Percentiles rank a stretch among this genome's conserved stretches.
These are phyloP conservation scores for Heliothis peltigera DNA, from an alignment of 2,888 invertebrate species.

Conservation along the genomic window DNA sequence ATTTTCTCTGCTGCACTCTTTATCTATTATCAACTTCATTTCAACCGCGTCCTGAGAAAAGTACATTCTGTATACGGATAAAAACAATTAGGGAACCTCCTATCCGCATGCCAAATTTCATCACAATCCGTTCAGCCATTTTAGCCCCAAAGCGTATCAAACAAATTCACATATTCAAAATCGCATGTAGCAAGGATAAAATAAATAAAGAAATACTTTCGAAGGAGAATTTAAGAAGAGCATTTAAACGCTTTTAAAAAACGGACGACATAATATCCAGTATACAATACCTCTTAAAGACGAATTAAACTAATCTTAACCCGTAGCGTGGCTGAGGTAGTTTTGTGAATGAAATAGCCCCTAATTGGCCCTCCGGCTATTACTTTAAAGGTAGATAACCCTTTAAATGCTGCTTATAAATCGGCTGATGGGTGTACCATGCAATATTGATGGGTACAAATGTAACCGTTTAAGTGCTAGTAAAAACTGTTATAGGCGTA, in stretches of 20 bases:
- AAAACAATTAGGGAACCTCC: no score
- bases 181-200: no score
- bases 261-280: slow-evolving; percentile 2
- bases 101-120: no score
- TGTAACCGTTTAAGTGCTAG: slow-evolving; percentile 29
- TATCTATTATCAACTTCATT: background rate
- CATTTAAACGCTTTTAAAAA: background rate
- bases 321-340: slow-evolving; percentile 77
- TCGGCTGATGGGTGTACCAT: slow-evolving; percentile 48
- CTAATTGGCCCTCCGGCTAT: slow-evolving; percentile 81
- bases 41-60: no score
- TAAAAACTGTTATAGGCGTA: slow-evolving; percentile 25
- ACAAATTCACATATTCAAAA: no score
- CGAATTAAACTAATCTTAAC: slow-evolving; percentile 71
- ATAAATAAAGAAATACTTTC: no score
- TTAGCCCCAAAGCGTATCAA: no score
- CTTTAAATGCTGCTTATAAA: slow-evolving; percentile 55
- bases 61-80: background rate
- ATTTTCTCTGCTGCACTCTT: background rate
- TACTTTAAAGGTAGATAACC: slow-evolving; percentile 69
- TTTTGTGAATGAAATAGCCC: slow-evolving; percentile 85
- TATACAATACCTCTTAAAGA: slow-evolving; percentile 60
- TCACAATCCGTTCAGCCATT: no score
- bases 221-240: no score
- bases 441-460: slow-evolving; percentile 40